Evolutionary conservation across 1,140 invertebrate species (phyloP), one percentile per base, ranked within the genome.

Genomic region (Brachionus asplanchnoidis): DNA sequence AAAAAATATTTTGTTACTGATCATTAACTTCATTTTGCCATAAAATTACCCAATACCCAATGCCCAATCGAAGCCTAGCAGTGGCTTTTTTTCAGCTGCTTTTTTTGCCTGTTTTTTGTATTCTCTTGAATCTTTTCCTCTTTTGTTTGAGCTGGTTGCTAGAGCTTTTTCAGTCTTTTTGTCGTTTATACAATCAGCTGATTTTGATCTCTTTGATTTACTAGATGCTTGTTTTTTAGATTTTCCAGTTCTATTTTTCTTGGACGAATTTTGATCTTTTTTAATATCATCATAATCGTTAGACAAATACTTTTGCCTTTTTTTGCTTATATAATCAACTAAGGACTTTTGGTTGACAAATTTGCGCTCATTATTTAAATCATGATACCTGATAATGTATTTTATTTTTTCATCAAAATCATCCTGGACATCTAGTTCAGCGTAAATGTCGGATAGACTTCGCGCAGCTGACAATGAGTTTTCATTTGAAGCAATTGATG

Each of bases 51-150:
- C n/a, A 77, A 77, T 20, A 79, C 44, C 78, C 36, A 65, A 26
- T 11, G 79, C 79, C 79, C 79, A 82, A 46, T 60, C 79, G 12
- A 82, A 65, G 8, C 79, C 79, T 9, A 82, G n/a, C 0, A 82
- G 26, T 11, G 79, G 79, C 7, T 65, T 60, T 23, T 42, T 68
- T 42, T 82, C 40, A 5, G 32, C 60, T 11, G 79, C 79, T 17
- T 66, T 20, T 60, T 68, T 60, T 32, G 79, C 79, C 11, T 28
- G 23, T 82, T 68, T 82, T 68, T 65, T 65, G 65, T 82, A 82
- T 17, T 82, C 32, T 56, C 20, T 82, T 40, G 17, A 56, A 9
- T 32, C 40, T 28, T 82, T 60, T 36, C 4, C 20, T 8, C 28
- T 80, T 56, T 42, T 6, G 20, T 80, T 80, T 32, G 6, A 8